A percentile compares a stretch with the other conserved stretches of the same genome.
Evolutionary conservation across 2,113 vertebrate species (phyloP).

Genomic region (Chloebia gouldiae): DNA sequence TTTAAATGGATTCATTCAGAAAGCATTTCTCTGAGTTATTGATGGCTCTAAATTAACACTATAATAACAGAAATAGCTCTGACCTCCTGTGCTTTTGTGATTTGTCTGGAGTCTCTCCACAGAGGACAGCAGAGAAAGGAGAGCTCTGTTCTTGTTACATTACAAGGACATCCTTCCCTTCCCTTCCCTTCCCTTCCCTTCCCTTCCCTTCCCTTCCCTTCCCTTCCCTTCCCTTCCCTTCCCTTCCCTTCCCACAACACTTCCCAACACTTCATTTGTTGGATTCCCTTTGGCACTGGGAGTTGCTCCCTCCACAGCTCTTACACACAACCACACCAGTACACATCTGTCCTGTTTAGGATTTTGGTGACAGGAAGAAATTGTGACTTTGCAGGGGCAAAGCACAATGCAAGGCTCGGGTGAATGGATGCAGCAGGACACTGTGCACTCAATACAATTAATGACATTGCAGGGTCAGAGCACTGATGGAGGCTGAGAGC

Average conservation of each 20-base stretch:
- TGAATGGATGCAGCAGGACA: neutral
- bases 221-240: neutral
- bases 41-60: neutral
- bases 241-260: neutral
- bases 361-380: neutral
- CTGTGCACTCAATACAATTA: too few species aligned
- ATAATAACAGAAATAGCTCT: neutral
- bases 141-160: neutral
- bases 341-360: neutral
- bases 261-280: neutral
- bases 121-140: neutral
- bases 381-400: neutral
- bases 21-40: neutral
- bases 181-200: neutral
- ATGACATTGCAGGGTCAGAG: neutral
- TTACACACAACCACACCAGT: fast-evolving
- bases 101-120: neutral
- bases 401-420: neutral
- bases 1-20: neutral
- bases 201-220: neutral
- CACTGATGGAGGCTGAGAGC: neutral
- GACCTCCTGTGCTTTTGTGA: neutral
- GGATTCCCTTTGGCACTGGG: neutral
- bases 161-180: fast-evolving
- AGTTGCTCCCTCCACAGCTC: neutral